Base-by-base conservation (phyloP, 2,797 vertebrate genomes). In the Discoglossus pictus region DNA sequence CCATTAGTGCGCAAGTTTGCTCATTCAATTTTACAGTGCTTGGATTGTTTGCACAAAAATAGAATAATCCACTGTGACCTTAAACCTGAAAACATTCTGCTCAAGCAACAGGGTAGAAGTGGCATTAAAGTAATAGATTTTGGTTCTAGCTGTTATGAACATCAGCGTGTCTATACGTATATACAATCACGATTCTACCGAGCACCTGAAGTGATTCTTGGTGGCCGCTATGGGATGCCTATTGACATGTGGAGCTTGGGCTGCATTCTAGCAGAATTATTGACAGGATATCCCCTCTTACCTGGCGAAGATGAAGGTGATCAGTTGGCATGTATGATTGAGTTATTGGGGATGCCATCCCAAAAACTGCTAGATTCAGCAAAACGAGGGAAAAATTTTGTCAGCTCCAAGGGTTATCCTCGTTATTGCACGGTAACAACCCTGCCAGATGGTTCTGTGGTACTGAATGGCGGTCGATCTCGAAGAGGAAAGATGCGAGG, bases 61-160 rank as follows among this genome's bases (percentile, higher is more conserved):
- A 93, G 93, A 84, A 99, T 99, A 80, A 99, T 99, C 86, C 97
- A 99, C 92, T 99, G 97, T 87, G 97, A 99, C 90, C 95, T 99
- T 78, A 99, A 99, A 79, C 97, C 97, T 0, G 97, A 99, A 87
- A 99, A 99, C 87, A 99, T 99, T 82, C 81, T 99, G 50, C 83
- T 99, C 34, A 99, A 99, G 78, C 97, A 99, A 81, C 97, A 99
- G 84, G 97, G 97, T 21, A 90, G 97, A 80, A 99, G 97, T 61
- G 97, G 97, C 69, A 99, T 99, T 78, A 99, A 99, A 87, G 97
- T 99, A 65, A 99, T 99, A 42, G 97, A 99, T 78, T 99, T 99
- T 75, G 97, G 97, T 70, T 99, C 97, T 17, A 99, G 97, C 74
- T 99, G 97, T 82, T 99, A 97, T 0, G 97, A 99, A 78, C 97